Evolutionary conservation across 2,797 vertebrate species (phyloP).

Genomic region (Eulemur mongoz): DNA sequence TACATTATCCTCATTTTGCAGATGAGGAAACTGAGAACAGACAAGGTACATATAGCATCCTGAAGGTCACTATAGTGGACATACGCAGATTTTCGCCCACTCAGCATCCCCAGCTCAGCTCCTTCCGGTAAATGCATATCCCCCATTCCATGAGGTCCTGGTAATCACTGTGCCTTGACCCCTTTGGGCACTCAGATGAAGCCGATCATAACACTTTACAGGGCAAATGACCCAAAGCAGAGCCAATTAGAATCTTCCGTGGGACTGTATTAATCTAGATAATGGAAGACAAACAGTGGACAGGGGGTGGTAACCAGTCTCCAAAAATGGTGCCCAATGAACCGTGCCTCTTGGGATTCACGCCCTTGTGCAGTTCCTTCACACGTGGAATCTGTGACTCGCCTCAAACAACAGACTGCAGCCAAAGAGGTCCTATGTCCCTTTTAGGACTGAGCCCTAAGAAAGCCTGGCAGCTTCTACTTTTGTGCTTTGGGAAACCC

Average conservation of each 20-base stretch:
- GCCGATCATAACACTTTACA: neutral
- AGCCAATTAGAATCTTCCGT: neutral
- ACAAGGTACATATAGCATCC: neutral
- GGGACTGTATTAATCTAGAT: neutral
- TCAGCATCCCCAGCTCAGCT: neutral
- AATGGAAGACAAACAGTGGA: neutral
- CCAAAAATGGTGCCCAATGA: neutral
- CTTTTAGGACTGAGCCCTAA: neutral
- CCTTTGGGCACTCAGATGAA: neutral
- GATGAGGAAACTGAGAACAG: neutral
- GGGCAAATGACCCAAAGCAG: neutral
- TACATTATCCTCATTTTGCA: neutral
- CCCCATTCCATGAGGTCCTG: neutral
- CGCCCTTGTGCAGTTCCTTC: neutral
- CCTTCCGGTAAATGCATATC: neutral
- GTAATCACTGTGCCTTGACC: neutral
- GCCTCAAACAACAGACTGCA: neutral
- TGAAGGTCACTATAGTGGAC: neutral
- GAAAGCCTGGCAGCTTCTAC: neutral
- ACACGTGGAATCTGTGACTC: neutral
- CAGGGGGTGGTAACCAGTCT: neutral
- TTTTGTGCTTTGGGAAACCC: neutral
- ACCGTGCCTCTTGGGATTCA: neutral
- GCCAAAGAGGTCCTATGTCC: neutral
- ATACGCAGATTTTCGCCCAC: neutral